Base-by-base conservation (phyloP, 2,888 invertebrate genomes). In the Myathropa florea region DNA sequence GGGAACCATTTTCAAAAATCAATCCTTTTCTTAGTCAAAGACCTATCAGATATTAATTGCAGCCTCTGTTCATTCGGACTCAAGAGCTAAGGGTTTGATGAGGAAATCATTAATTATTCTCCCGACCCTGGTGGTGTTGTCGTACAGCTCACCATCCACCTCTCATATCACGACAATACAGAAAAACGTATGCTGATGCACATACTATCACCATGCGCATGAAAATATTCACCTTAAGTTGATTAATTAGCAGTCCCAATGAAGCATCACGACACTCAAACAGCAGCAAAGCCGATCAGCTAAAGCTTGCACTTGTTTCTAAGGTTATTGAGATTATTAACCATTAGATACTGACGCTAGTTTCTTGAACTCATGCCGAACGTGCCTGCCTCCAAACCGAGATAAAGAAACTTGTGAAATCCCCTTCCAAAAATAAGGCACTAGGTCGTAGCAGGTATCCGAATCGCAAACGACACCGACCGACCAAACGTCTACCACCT, bases 401-500 rank as follows among this genome's bases (percentile, higher is more conserved):
- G 63, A 64, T 23, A 79, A 72, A 65, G 65, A 71, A 71, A 65
- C 64, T 64, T 60, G 79, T 65, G 33, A 72, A 65, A 59, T 59
- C 21, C 3, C n/a, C 30, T 14, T 18, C 46, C 46, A 65, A 65
- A 46, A 59, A 60, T 59, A 65, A 79, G 64, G 18, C 79, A 79
- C 64, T 79, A 72, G 79, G 79, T 79, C 79, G 59, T 12, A 46
- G n/a, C 63, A 14, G 23, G 30, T 71, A 64, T 24, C 39, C 36
- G 28, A 57, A 64, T 33, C 21, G 55, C 7, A 61, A 77, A 63
- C 23, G 30, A 67, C 57, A 59, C 36, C 75, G 30, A 68, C 53
- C 30, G 30, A 68, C 33, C 30, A 67, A 53, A n/a, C n/a, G 26
- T 23, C 68, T 61, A 33, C 33, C 63, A 61, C 65, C 59, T 72